Evolutionary conservation across 2,888 invertebrate genomes (phyloP), one percentile per base, ranked within the genome.

Genomic region (Diaphora mendica): DNA sequence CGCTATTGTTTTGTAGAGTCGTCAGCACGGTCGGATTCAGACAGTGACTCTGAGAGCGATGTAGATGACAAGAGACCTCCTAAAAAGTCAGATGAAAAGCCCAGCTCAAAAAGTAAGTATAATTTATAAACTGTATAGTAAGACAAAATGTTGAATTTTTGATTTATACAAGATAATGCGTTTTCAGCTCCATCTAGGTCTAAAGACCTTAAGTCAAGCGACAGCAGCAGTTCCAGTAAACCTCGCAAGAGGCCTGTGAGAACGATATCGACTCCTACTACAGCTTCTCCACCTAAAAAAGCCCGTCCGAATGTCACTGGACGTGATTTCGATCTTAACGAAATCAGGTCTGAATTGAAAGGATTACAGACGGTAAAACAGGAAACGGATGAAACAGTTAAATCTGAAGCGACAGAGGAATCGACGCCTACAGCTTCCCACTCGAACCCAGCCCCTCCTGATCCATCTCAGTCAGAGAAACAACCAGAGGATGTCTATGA

Each of bases 311-410:
- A 82, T 71, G 78, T 87, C 15, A 78, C 90, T 17, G 95, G 95
- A 2, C 96, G 98, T 8, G 98, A 98, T 87, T 98, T 97, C 88
- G 98, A 98, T 92, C 95, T 98, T 39, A 98, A 97, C 91, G 98
- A 98, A 93, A 98, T 98, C 75, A 96, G 98, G 81, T 98, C 98
- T 0, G 98, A 98, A 89, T 92, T 98, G 5, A 98, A 98, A 91
- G 98, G 98, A 9, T 97, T 98, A 3, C 93, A 95, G 64, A 91
- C 95, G 0, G 96, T 96, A 35, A 93, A 96, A 71, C 95, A 95
- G 35, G 96, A 96, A 70, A 88, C 92, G 1, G 96, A 96, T n/a
- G 91, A 92, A 70, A 48, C 71, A 17, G 69, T 76, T n/a, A 93
- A 90, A 87, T 89, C 92, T 87, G 92, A 94, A 79, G 48, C 89